These are phyloP conservation scores for Drosophila kanapiae DNA, from an alignment of 1,140 invertebrate genomes.

Conservation along the genomic window DNA sequence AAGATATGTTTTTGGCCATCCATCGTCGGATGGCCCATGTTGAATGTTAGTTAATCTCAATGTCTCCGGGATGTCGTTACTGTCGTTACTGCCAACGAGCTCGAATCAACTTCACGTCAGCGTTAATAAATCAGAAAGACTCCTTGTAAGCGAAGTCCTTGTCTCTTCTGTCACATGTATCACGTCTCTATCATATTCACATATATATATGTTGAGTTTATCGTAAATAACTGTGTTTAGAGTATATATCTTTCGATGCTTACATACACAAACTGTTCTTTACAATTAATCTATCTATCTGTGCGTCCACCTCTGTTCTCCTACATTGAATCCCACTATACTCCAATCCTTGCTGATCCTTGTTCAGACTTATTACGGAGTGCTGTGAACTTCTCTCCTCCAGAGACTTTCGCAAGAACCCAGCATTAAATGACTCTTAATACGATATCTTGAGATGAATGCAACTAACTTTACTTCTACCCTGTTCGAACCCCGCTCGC, in stretches of 20 bases:
- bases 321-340: conserved; percentile 27
- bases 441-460: not conserved
- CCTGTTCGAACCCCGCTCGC: not conserved
- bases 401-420: not conserved
- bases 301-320: conserved; percentile 24
- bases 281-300: conserved; percentile 31
- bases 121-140: conserved; percentile 6
- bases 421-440: not conserved
- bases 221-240: conserved; percentile 51
- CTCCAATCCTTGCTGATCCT: conserved; percentile 37
- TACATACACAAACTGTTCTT: conserved; percentile 21
- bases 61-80: conserved; percentile 34
- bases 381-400: not conserved
- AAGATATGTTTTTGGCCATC: conserved; percentile 10
- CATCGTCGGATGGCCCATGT: conserved; percentile 27
- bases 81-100: conserved; percentile 9
- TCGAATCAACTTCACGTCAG: conserved; percentile 7
- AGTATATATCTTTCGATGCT: conserved; percentile 34
- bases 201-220: conserved; percentile 30
- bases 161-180: conserved; percentile 14
- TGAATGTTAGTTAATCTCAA: conserved; percentile 38
- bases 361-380: conserved; percentile 11
- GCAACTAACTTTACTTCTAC: not conserved
- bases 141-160: conserved; percentile 37
- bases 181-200: conserved; percentile 32